These are phyloP conservation scores for Centropus unirufus DNA, from an alignment of 2,113 vertebrate genomes.

Conservation along the genomic window DNA sequence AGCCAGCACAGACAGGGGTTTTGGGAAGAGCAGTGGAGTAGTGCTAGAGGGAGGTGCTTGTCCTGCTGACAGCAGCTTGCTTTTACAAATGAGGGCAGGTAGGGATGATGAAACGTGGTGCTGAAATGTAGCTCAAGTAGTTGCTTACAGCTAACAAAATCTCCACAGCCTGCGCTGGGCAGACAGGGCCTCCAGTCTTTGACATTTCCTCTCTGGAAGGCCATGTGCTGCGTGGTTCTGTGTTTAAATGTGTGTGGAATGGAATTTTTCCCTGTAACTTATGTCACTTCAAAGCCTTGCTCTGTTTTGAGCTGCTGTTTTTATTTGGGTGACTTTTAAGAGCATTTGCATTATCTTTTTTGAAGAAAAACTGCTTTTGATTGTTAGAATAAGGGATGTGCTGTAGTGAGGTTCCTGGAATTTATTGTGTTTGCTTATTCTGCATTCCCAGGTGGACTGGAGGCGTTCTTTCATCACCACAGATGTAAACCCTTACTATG, in stretches of 20 bases:
- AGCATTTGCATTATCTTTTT: background rate
- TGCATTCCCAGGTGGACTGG: slow-evolving; percentile 88
- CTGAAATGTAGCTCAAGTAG: background rate
- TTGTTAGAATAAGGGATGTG: background rate
- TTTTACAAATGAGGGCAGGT: background rate
- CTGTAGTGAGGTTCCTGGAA: background rate
- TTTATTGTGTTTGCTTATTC: background rate
- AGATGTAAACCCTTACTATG: slow-evolving; percentile 94
- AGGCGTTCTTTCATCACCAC: slow-evolving; percentile 96
- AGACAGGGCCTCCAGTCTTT: rapidly evolving
- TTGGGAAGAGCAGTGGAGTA: background rate
- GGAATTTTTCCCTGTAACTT: background rate
- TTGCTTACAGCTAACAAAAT: background rate
- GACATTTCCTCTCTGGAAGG: background rate
- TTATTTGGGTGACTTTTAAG: no score
- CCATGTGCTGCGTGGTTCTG: background rate
- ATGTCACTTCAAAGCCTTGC: no score
- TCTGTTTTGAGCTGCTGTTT: no score
- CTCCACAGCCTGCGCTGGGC: background rate
- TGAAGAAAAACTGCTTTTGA: background rate
- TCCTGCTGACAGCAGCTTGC: background rate
- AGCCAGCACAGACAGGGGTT: background rate
- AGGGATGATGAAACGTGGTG: background rate
- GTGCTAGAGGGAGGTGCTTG: background rate
- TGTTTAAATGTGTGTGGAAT: no score